These are phyloP conservation scores for Aphelenchoides fujianensis DNA, from an alignment of 1,140 invertebrate species.

Conservation along the genomic window DNA sequence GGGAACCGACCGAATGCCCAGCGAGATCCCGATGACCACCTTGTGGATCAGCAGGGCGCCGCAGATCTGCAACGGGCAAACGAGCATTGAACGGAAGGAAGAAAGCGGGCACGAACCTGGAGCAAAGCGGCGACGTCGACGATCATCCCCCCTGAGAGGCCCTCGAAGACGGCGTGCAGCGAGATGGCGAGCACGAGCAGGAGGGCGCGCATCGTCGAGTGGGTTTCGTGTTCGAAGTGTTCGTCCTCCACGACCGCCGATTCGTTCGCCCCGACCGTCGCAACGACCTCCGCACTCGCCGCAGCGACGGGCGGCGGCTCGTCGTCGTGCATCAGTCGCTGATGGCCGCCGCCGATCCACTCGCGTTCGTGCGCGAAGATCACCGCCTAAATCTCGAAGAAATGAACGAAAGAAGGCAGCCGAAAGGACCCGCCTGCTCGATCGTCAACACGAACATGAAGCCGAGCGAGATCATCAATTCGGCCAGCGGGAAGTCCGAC, in stretches of 20 bases:
- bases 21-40: conserved; percentile 68
- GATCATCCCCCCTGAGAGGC: conserved; percentile 58
- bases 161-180: conserved; percentile 58
- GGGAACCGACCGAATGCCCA: conserved; percentile 69
- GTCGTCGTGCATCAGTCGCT: conserved; percentile 29
- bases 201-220: conserved; percentile 49
- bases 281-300: background rate
- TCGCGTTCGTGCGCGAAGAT: conserved; percentile 45
- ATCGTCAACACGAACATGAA: conserved; percentile 57
- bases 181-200: conserved; percentile 56
- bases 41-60: conserved; percentile 70
- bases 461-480: conserved; percentile 51
- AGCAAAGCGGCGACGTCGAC: conserved; percentile 50
- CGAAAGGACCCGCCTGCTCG: conserved; percentile 47
- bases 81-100: too few species aligned
- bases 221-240: conserved; percentile 38
- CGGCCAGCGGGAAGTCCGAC: conserved; percentile 50
- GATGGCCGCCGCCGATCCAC: conserved; percentile 35
- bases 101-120: conserved; percentile 36
- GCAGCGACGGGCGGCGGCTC: too few species aligned
- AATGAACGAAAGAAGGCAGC: conserved; percentile 21
- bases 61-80: conserved; percentile 63
- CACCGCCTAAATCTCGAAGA: conserved; percentile 51
- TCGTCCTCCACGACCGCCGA: conserved; percentile 29
- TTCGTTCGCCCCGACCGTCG: conserved; percentile 6